Evolutionary conservation across 2,113 vertebrate species (phyloP).

Genomic region (Donacobius atricapilla): DNA sequence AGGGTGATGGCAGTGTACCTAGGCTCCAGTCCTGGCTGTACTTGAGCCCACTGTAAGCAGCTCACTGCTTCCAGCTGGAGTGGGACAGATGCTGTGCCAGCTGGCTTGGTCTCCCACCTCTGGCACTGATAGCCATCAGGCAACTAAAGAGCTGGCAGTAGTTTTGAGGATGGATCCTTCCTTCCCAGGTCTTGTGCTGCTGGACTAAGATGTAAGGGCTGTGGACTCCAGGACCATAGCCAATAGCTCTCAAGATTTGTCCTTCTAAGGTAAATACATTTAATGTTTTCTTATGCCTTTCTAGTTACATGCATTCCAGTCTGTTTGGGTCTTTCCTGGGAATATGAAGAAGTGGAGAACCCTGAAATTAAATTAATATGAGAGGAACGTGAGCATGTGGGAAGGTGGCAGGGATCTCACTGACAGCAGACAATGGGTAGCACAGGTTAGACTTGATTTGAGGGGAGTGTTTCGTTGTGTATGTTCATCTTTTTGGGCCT

Average conservation of each 20-base stretch:
- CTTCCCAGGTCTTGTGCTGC: background rate
- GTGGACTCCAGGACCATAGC: background rate
- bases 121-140: background rate
- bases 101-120: background rate
- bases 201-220: background rate
- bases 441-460: accelerated
- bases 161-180: background rate
- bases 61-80: background rate
- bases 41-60: background rate
- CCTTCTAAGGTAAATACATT: background rate
- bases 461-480: background rate
- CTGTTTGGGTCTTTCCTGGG: background rate
- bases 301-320: background rate
- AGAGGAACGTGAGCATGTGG: background rate
- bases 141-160: background rate
- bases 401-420: background rate
- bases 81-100: background rate
- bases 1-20: background rate
- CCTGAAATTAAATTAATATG: background rate
- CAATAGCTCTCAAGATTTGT: background rate
- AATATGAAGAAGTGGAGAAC: background rate
- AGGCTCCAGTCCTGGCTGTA: background rate
- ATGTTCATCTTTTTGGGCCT: background rate
- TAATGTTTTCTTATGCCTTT: background rate
- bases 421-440: accelerated